Percentiles rank a stretch among this genome's conserved stretches.
phyloP scores from a whole-genome alignment of 2,113 vertebrate species.

The Microcebus ravelobensis region DNA sequence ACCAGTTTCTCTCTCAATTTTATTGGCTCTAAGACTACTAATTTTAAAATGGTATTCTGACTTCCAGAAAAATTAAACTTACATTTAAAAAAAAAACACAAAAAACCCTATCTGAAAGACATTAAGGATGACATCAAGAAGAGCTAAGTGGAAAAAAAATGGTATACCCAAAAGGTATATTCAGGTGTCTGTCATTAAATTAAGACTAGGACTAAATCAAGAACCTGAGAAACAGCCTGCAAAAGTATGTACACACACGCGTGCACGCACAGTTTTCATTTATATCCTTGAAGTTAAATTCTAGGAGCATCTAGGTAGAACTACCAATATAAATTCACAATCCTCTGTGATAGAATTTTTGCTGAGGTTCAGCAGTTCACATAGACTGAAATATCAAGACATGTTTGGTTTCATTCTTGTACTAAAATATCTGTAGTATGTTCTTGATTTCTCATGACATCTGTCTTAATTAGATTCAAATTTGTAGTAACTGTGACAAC shows the following conservation, averaged over 20 bases:
- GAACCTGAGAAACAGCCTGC: background rate
- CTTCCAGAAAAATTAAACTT: background rate
- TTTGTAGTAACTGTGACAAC: background rate
- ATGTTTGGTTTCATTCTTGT: background rate
- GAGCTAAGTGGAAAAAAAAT: background rate
- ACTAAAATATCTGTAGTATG: background rate
- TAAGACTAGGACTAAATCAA: conserved; percentile 15
- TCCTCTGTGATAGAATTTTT: background rate
- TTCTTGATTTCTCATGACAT: background rate
- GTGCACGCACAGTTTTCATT: background rate
- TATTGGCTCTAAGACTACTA: background rate
- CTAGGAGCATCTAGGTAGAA: background rate
- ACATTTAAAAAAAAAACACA: background rate
- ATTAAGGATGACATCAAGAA: background rate
- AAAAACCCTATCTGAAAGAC: background rate
- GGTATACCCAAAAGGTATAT: background rate
- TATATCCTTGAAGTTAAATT: conserved; percentile 5
- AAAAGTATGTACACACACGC: background rate
- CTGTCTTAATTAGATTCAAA: background rate
- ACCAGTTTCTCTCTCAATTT: background rate
- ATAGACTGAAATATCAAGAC: background rate
- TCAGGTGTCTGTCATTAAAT: background rate
- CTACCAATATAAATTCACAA: background rate
- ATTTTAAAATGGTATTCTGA: conserved; percentile 34
- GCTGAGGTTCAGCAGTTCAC: background rate